phyloP scores from a whole-genome alignment of 2,888 invertebrate species.

The Hemicrepidius hirtus region DNA sequence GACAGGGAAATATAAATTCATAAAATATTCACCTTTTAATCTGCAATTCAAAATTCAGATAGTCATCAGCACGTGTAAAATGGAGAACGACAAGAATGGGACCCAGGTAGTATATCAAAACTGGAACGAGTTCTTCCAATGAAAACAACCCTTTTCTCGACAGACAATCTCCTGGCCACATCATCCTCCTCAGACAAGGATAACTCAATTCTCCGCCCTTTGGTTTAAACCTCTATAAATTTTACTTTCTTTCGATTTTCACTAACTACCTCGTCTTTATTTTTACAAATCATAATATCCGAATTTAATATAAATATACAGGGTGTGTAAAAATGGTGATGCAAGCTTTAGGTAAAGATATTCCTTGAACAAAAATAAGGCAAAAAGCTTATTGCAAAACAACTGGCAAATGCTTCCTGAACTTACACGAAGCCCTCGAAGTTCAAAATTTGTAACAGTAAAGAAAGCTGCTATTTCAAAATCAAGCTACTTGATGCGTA shows the following conservation, averaged over 20 bases:
- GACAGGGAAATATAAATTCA: constrained; percentile 42
- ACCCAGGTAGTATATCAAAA: constrained; percentile 19
- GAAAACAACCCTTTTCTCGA: constrained; percentile 28
- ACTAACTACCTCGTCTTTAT: not conserved
- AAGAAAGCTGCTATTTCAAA: no score
- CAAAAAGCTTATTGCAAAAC: no score
- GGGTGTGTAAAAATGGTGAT: no score
- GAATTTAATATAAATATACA: no score
- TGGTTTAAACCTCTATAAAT: constrained; percentile 38
- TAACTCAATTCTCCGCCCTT: constrained; percentile 25
- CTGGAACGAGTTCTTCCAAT: constrained; percentile 27
- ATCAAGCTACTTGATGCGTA: no score
- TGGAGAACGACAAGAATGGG: constrained; percentile 21
- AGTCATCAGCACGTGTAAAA: constrained; percentile 43
- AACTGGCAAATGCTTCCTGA: no score
- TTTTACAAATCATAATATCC: constrained; percentile 11
- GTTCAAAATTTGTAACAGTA: no score
- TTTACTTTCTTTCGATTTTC: constrained; percentile 6
- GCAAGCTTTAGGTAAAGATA: no score
- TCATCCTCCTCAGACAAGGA: constrained; percentile 7
- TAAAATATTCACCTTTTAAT: constrained; percentile 52
- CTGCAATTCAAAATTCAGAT: constrained; percentile 49
- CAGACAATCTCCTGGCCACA: constrained; percentile 7
- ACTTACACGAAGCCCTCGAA: no score
- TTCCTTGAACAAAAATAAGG: no score